A percentile compares a stretch with the other conserved stretches of the same genome.
Conservation (phyloP, 1,140 invertebrate genomes). For the Gonioctena quinquepunctata region DNA sequence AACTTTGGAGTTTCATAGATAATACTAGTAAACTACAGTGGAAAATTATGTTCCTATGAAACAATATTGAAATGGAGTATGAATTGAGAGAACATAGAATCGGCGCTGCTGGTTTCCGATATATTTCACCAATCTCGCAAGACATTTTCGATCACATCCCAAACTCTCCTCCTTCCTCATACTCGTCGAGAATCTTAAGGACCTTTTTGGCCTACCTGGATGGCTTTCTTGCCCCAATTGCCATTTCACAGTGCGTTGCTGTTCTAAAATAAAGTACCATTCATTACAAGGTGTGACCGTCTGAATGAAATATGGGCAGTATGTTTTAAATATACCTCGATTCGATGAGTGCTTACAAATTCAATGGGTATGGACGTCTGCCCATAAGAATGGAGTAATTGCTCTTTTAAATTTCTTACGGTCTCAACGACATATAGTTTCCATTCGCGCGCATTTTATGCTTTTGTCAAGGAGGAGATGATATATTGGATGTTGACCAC, state of each 20-base stretch:
- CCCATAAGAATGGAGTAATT: neutral
- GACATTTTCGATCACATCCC: neutral
- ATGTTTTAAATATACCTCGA: conserved; percentile 25
- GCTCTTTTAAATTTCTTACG: neutral
- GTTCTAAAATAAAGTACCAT: conserved; percentile 33
- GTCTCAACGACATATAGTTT: neutral
- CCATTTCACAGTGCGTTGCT: conserved; percentile 38
- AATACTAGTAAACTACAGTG: too few species aligned
- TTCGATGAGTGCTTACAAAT: conserved; percentile 37
- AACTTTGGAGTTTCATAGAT: too few species aligned
- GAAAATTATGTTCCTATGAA: too few species aligned
- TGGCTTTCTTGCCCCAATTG: conserved; percentile 34
- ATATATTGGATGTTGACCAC: too few species aligned
- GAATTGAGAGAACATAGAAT: too few species aligned
- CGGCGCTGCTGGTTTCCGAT: neutral
- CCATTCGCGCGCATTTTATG: neutral
- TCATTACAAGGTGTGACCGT: conserved; percentile 30
- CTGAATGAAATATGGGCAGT: conserved; percentile 47
- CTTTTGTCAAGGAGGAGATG: too few species aligned
- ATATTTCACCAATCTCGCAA: neutral
- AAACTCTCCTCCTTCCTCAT: conserved; percentile 16
- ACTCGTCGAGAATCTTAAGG: neutral
- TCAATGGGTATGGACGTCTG: conserved; percentile 12
- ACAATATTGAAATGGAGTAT: too few species aligned
- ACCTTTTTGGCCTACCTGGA: neutral